phyloP scores from a whole-genome alignment of 2,113 vertebrate genomes.

The Rhinopomastus cyanomelas region DNA sequence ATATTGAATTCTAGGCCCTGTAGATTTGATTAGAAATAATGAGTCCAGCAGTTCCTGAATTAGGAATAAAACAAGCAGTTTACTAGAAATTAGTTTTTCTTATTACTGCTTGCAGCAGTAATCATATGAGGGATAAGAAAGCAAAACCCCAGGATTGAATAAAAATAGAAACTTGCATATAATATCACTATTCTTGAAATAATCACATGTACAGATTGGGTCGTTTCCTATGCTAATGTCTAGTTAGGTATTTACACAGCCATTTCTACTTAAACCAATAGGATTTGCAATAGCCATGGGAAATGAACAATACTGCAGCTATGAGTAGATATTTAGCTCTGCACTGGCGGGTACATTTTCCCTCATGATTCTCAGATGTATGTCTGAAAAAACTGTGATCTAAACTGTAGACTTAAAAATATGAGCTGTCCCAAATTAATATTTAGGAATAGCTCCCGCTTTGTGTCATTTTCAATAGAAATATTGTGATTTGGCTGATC shows the following conservation, averaged over 20 bases:
- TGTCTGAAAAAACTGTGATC: background rate
- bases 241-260: background rate
- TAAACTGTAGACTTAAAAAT: background rate
- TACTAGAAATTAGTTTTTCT: conserved; percentile 8
- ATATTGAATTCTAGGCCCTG: conserved; percentile 26
- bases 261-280: background rate
- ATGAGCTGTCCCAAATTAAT: background rate
- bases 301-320: background rate
- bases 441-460: background rate
- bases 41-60: background rate
- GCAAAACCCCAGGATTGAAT: background rate
- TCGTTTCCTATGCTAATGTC: background rate
- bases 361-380: background rate
- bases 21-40: conserved; percentile 7
- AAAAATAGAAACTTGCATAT: background rate
- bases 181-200: background rate
- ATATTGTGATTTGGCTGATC: background rate
- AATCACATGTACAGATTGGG: background rate
- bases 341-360: background rate
- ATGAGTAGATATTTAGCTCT: background rate
- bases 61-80: background rate
- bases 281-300: background rate
- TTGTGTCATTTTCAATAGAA: background rate
- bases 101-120: background rate
- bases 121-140: background rate